These are phyloP conservation scores for Drosophila erecta DNA, from an alignment of 1,140 invertebrate species.

Conservation along the genomic window DNA sequence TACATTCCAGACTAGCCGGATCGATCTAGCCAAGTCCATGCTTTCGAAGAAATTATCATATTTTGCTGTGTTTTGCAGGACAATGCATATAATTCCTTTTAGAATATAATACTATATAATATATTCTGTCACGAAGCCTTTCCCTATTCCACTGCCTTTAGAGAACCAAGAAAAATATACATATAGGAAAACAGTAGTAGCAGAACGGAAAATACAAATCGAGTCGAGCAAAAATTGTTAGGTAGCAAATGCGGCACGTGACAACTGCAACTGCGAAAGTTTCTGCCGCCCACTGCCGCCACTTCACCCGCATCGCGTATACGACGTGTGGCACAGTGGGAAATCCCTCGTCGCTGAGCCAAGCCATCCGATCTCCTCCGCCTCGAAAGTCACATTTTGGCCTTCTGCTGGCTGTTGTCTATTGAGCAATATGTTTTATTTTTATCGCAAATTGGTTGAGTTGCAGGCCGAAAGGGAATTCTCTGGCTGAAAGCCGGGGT, in stretches of 20 bases:
- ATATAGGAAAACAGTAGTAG: constrained; percentile 13
- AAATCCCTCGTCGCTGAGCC: constrained; percentile 14
- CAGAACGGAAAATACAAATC: constrained; percentile 31
- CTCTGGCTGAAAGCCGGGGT: constrained; percentile 2
- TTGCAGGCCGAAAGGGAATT: constrained; percentile 42
- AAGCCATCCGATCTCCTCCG: background rate
- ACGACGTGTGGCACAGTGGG: constrained; percentile 53
- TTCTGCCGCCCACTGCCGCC: constrained; percentile 24
- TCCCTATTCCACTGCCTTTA: background rate
- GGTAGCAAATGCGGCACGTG: constrained; percentile 70
- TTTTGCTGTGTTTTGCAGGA: background rate
- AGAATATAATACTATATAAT: background rate
- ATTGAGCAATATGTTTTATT: constrained; percentile 80
- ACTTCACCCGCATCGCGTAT: constrained; percentile 53
- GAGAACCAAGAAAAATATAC: constrained; percentile 8
- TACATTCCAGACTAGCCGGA: too few relatives aligned
- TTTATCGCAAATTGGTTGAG: constrained; percentile 81
- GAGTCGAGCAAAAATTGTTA: constrained; percentile 61
- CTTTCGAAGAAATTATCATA: too few relatives aligned
- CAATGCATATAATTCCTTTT: background rate
- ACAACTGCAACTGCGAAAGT: constrained; percentile 72
- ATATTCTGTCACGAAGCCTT: background rate
- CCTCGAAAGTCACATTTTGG: background rate
- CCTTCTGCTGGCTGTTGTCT: constrained; percentile 54
- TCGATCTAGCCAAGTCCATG: too few relatives aligned